These are phyloP conservation scores for Amphiduros pacificus DNA, from an alignment of 2,888 invertebrate genomes.

Conservation along the genomic window DNA sequence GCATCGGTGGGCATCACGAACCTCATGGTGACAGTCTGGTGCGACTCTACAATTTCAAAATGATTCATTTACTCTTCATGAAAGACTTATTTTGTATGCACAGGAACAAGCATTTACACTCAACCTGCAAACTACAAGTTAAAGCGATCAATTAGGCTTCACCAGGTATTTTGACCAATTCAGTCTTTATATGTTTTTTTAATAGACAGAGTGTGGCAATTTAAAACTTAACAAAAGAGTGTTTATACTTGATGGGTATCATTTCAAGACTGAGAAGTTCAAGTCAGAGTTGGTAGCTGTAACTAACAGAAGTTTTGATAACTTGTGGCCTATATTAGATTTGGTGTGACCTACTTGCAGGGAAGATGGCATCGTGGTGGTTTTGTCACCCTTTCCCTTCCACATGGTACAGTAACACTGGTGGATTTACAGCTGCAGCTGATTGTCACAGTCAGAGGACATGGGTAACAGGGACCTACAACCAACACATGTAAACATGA, in stretches of 20 bases:
- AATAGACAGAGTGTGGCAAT: no score
- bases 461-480: slow-evolving; percentile 79
- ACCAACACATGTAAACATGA: background rate
- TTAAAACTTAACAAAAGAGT: no score
- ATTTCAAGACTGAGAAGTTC: no score
- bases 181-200: no score
- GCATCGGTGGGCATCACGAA: slow-evolving; percentile 68
- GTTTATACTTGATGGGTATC: no score
- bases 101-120: no score
- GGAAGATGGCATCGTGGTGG: slow-evolving; percentile 77
- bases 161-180: no score
- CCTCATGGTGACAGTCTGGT: slow-evolving; percentile 81
- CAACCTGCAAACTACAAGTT: no score
- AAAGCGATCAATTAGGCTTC: no score
- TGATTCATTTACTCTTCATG: background rate
- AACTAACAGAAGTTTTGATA: no score
- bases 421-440: slow-evolving; percentile 81
- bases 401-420: slow-evolving; percentile 81
- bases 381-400: slow-evolving; percentile 73
- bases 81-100: no score
- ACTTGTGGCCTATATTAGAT: background rate
- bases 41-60: slow-evolving; percentile 65
- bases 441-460: slow-evolving; percentile 70
- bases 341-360: slow-evolving; percentile 67
- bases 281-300: no score